These are phyloP conservation scores for Penelope pileata DNA, from an alignment of 2,113 vertebrate genomes.

Conservation along the genomic window DNA sequence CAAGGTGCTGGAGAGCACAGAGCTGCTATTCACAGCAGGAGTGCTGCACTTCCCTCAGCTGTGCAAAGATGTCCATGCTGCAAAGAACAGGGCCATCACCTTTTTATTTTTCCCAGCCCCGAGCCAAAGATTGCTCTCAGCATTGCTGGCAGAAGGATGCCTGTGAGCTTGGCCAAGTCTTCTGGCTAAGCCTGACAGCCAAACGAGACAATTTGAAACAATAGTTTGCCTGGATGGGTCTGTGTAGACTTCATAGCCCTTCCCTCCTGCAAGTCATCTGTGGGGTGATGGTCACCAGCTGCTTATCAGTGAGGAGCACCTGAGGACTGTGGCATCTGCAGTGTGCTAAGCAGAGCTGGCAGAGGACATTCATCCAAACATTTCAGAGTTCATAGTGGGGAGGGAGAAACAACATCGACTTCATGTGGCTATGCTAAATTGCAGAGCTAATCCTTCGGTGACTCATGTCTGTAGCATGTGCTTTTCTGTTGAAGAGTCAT, in stretches of 20 bases:
- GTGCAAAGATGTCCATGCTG: fast-evolving
- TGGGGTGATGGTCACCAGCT: background rate
- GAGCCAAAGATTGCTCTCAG: background rate
- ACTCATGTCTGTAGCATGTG: background rate
- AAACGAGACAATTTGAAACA: background rate
- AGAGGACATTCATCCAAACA: background rate
- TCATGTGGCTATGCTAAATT: background rate
- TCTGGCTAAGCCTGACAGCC: background rate
- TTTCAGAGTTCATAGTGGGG: background rate
- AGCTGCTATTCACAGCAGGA: background rate
- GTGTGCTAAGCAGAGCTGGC: background rate
- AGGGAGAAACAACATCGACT: background rate
- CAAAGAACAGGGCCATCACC: background rate
- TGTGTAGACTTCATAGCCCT: background rate
- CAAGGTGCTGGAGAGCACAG: background rate
- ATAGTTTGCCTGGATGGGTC: background rate
- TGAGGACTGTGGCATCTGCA: background rate
- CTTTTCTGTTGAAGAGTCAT: background rate
- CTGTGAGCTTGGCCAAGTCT: background rate
- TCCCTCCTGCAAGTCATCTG: background rate
- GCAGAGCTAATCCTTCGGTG: conserved; percentile 28
- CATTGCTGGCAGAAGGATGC: background rate
- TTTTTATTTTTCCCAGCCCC: background rate
- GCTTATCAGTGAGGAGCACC: background rate
- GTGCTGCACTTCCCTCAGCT: background rate